These are phyloP conservation scores for Peromyscus attwateri DNA, from an alignment of 2,797 vertebrate species.

Conservation along the genomic window DNA sequence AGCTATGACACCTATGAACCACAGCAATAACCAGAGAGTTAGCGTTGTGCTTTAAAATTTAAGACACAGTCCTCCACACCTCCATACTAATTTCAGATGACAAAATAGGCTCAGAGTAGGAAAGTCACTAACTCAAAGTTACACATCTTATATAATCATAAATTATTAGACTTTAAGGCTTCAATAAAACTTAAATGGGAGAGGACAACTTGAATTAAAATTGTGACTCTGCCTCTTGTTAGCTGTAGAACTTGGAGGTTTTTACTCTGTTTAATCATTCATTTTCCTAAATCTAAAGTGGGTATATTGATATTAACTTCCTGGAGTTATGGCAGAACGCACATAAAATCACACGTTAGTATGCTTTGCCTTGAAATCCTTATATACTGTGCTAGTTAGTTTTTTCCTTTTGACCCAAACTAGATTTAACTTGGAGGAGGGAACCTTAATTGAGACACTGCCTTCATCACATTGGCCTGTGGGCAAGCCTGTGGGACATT, in stretches of 20 bases:
- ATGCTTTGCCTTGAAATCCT: background rate
- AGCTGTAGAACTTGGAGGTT: background rate
- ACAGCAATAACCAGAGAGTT: no score
- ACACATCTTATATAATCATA: background rate
- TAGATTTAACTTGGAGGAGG: background rate
- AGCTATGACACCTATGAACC: no score
- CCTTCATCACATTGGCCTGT: background rate
- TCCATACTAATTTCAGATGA: background rate
- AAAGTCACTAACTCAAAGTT: background rate
- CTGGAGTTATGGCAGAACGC: background rate
- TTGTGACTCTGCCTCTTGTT: background rate
- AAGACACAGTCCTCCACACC: background rate
- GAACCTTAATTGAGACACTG: background rate
- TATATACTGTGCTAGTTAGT: background rate
- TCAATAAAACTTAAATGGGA: background rate
- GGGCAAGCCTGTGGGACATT: background rate
- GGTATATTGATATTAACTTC: background rate
- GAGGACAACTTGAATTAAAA: background rate
- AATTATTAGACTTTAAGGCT: background rate
- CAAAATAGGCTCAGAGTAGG: background rate
- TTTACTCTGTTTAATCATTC: background rate
- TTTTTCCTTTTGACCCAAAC: background rate
- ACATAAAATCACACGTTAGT: slow-evolving; percentile 4
- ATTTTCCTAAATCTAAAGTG: background rate
- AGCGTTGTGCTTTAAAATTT: background rate